Evolutionary conservation across 2,113 vertebrate species (phyloP), one percentile per base, ranked within the genome.

Genomic region (Sander lucioperca): DNA sequence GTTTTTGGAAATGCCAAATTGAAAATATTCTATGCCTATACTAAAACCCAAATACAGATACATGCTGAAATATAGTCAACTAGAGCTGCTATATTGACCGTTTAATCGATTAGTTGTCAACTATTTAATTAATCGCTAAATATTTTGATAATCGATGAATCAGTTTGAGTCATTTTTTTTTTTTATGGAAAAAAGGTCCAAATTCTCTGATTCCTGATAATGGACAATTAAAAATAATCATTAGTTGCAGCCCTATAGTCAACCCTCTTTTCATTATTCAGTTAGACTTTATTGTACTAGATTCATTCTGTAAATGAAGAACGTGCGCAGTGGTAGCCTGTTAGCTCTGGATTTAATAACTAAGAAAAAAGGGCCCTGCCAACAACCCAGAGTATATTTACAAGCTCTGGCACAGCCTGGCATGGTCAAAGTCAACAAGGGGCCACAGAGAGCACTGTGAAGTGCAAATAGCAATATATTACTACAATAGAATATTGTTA

Each of bases 381-480:
- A 80, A 53, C 67, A 86, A 50, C 58, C 66, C 69, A 58, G 56
- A 57, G 71, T 67, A 23, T 79, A 89, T 86, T 86, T 82, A 84
- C 77, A 89, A 79, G 65, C 59, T 74, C 54, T 74, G 59, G 54
- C 68, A 70, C 54, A 74, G 36, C 33, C 48, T 23, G 53, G 50
- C 48, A 76, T 64, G 64, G 68, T 74, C 50, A 57, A 77, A 80
- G 69, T 83, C 70, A 86, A 79, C 80, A 79, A 6, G 25, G n/a
- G 65, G 68, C 77, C 61, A 30, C 62, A 58, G 58, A 79, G 39
- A 70, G 36, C 15, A 33, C 45, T 27, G 56, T 23, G n/a, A 80
- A 39, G 56, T 47, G 54, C 64, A 82, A 69, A 74, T 59, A 25
- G 58, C 10, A 74, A 27, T 21, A 62, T 72, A 50, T 73, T 21